Base-by-base conservation (phyloP, 2,797 vertebrate genomes). In the Monodelphis domestica region DNA sequence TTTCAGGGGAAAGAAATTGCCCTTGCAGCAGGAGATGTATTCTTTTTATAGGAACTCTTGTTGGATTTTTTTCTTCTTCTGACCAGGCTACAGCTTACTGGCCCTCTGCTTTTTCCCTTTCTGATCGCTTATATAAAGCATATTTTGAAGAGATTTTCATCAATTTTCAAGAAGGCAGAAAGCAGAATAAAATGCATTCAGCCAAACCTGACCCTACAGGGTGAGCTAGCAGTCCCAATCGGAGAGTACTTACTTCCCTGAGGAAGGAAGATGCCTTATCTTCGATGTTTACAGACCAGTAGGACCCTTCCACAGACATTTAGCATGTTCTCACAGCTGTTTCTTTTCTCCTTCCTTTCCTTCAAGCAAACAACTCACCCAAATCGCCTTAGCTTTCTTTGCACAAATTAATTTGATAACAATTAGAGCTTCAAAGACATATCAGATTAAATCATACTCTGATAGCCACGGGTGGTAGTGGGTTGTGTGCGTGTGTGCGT, bases 1-100 rank as follows among this genome's bases (percentile, higher is more conserved):
- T 96, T 97, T 97, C 96, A 90, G 96, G 95, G 96, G 1, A 90
- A 96, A 94, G 94, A 97, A 92, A 95, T 93, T 89, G 92, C 93
- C 97, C 95, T 97, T 96, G 96, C 91, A 92, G 95, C 92, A 56
- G 93, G 93, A 94, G 95, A 87, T 53, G 28, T 51, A 38, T 88
- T n/a, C n/a, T 90, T 0, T n/a, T 0, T 26, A 84, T 38, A 93
- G 92, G 92, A 78, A 87, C 56, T 45, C 52, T 52, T 90, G 24
- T 33, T 78, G n/a, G 70, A 11, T 78, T 78, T 45, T 56, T 52
- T 91, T 78, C 93, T 87, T 51, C 53, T 94, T 84, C 91, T 87
- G 56, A 90, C 53, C 38, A 30, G 53, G 92, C 5, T 26, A 17
- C 87, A 4, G 12, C 28, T 30, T 33, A 26, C 45, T 45, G n/a